phyloP scores from a whole-genome alignment of 2,797 vertebrate species.

The Myotis daubentonii region DNA sequence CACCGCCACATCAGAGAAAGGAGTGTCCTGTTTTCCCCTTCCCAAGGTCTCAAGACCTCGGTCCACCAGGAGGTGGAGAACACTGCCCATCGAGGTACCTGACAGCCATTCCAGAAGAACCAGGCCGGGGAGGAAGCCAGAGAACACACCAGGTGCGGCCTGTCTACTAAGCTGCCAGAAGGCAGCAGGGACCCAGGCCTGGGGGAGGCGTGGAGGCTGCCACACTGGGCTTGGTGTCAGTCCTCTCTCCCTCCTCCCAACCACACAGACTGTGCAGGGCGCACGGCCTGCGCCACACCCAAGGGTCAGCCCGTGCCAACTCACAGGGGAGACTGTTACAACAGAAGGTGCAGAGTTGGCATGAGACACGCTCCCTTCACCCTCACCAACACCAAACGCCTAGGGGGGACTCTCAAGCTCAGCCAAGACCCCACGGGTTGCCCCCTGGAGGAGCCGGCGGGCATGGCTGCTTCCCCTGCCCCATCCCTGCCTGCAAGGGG shows the following conservation, averaged over 20 bases:
- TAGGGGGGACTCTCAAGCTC: background rate
- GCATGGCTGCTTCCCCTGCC: background rate
- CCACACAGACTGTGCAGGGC: background rate
- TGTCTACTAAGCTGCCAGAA: background rate
- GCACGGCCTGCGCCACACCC: background rate
- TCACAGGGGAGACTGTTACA: background rate
- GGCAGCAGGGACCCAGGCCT: background rate
- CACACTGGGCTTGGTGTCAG: background rate
- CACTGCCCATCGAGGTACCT: background rate
- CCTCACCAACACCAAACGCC: background rate
- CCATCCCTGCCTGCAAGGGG: background rate
- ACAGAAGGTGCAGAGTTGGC: background rate
- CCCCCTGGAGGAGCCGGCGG: background rate
- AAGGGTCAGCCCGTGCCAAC: background rate
- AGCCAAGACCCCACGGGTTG: background rate
- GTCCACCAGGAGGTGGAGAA: background rate
- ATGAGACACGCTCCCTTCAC: background rate
- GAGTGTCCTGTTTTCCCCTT: background rate
- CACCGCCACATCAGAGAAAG: background rate
- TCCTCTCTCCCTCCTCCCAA: background rate
- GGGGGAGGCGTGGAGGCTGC: background rate
- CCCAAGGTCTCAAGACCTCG: background rate
- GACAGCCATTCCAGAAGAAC: background rate
- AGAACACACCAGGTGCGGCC: constrained; percentile 16
- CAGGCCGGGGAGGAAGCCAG: background rate